Evolutionary conservation across 2,888 invertebrate genomes (phyloP).

Genomic region (Lasius platythorax): DNA sequence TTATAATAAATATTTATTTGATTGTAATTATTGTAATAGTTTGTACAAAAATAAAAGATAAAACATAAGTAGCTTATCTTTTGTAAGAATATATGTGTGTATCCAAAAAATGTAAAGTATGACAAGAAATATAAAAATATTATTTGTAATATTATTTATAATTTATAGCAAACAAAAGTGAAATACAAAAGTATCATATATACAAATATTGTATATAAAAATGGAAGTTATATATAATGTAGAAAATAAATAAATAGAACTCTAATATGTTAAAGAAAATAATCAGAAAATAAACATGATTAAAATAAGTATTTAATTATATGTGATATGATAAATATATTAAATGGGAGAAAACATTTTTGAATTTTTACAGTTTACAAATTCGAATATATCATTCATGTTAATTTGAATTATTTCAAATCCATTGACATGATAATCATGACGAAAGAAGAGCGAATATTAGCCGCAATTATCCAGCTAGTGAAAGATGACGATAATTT

Average conservation of each 20-base stretch:
- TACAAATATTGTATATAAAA: neutral
- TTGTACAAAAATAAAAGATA: constrained; percentile 5
- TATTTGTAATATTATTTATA: neutral
- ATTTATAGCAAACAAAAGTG: too few species aligned
- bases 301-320: neutral
- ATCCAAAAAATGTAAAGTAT: neutral
- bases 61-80: neutral
- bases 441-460: too few species aligned
- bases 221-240: neutral
- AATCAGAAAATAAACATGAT: neutral
- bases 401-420: too few species aligned
- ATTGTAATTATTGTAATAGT: constrained; percentile 4
- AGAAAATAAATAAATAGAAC: neutral
- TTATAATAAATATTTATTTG: constrained; percentile 20
- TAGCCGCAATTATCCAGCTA: too few species aligned
- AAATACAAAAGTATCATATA: constrained; percentile 6
- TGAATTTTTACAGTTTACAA: neutral
- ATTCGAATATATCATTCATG: neutral
- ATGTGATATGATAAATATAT: neutral
- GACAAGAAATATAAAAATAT: neutral
- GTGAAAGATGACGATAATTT: too few species aligned
- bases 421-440: too few species aligned
- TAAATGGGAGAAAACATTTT: neutral
- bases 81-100: neutral
- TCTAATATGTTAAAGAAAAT: neutral